Evolutionary conservation across 2,888 invertebrate species (phyloP).

Genomic region (Omphaloscelis lunosa): DNA sequence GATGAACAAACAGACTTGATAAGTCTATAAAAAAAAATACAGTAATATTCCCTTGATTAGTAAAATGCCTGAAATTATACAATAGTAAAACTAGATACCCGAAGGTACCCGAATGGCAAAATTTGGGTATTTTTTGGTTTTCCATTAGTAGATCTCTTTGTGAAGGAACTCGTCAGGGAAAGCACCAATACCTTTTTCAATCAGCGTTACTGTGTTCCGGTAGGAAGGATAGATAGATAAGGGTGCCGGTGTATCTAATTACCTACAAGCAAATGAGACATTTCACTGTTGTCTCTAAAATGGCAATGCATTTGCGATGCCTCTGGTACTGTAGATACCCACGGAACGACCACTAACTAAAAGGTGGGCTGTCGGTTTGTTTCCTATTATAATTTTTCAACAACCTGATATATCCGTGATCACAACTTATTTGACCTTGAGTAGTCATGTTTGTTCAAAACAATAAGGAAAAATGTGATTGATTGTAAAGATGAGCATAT

Average conservation of each 20-base stretch:
- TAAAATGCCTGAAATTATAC: background rate
- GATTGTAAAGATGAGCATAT: background rate
- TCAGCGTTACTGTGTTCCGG: background rate
- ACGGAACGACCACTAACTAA: background rate
- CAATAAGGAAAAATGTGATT: conserved; percentile 6
- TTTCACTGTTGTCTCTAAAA: background rate
- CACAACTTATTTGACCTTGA: conserved; percentile 1
- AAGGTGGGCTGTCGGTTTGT: background rate
- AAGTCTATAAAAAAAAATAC: background rate
- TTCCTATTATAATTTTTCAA: too few species aligned
- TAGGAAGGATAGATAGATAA: background rate
- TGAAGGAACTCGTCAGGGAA: background rate
- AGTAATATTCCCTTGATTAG: background rate
- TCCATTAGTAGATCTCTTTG: too few species aligned
- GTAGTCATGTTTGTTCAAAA: background rate
- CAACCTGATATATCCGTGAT: background rate
- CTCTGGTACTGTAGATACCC: background rate
- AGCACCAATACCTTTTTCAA: background rate
- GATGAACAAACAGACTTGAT: background rate
- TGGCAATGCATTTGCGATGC: background rate
- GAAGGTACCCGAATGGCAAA: background rate
- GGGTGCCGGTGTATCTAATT: background rate
- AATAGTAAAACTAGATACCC: background rate
- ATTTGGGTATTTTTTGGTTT: background rate
- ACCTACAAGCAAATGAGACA: background rate